phyloP scores from a whole-genome alignment of 2,888 invertebrate species.

The Xestia sexstrigata region DNA sequence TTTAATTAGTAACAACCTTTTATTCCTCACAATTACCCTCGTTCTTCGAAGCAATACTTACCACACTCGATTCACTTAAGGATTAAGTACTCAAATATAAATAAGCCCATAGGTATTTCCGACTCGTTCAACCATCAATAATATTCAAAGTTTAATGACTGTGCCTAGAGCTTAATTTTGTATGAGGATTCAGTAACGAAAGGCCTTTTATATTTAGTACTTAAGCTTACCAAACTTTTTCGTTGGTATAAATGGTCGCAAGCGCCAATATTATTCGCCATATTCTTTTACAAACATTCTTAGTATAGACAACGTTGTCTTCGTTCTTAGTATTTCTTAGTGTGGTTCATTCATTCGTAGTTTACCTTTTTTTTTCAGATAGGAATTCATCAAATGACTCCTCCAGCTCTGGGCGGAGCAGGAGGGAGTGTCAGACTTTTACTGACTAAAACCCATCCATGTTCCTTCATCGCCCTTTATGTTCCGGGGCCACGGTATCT shows the following conservation, averaged over 20 bases:
- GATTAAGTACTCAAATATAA: background rate
- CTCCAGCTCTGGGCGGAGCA: too few relatives aligned
- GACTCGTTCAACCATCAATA: conserved; percentile 6
- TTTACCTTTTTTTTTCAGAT: too few relatives aligned
- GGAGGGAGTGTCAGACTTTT: too few relatives aligned
- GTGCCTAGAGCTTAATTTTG: conserved; percentile 1
- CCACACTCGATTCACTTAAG: background rate
- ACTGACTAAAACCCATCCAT: too few relatives aligned
- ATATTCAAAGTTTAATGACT: conserved; percentile 33
- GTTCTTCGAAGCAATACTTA: background rate
- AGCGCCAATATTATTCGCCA: too few relatives aligned
- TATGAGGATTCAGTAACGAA: conserved; percentile 32
- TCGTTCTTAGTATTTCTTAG: too few relatives aligned
- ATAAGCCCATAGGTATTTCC: background rate
- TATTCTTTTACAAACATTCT: background rate
- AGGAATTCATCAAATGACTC: too few relatives aligned
- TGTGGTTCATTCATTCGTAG: too few relatives aligned
- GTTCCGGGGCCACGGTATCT: too few relatives aligned
- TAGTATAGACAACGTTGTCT: too few relatives aligned
- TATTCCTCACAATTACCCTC: background rate
- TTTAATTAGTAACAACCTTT: background rate
- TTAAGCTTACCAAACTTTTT: background rate
- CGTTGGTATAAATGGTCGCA: background rate
- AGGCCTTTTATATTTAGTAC: conserved; percentile 18
- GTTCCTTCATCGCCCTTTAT: too few relatives aligned